Conservation (phyloP, 2,888 invertebrate genomes). For the Pelosia muscerda region DNA sequence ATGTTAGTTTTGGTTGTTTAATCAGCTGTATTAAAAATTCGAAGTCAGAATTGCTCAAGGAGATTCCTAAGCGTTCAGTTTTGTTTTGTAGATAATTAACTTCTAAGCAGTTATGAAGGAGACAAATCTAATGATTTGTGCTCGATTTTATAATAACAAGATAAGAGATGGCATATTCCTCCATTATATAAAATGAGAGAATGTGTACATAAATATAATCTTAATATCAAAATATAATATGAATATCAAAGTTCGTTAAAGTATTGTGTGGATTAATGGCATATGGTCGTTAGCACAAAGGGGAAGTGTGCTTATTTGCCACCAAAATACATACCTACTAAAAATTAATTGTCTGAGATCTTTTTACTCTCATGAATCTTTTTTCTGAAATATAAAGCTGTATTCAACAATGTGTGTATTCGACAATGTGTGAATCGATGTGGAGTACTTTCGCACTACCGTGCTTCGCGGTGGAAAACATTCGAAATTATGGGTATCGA, state of each 20-base stretch:
- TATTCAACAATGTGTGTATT: no score
- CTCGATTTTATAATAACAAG: background rate
- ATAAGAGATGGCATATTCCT: background rate
- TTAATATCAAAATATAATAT: no score
- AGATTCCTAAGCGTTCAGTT: slow-evolving; percentile 2
- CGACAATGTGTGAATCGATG: no score
- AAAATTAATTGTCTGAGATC: no score
- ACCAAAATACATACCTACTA: no score
- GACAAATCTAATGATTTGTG: background rate
- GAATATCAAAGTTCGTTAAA: background rate
- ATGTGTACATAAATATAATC: no score
- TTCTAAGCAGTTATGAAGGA: background rate
- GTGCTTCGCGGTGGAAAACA: no score
- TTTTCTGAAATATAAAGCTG: no score
- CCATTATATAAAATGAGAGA: background rate
- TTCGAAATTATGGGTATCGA: no score
- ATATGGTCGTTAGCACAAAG: background rate
- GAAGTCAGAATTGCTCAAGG: slow-evolving; percentile 38
- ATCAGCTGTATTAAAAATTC: slow-evolving; percentile 37
- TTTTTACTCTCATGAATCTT: no score
- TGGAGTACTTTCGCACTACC: no score
- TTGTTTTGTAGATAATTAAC: background rate
- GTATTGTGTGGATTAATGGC: background rate
- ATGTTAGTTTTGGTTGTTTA: slow-evolving; percentile 28
- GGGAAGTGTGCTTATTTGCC: no score